These are phyloP conservation scores for Eriosoma lanigerum DNA, from an alignment of 1,140 invertebrate genomes.

Conservation along the genomic window DNA sequence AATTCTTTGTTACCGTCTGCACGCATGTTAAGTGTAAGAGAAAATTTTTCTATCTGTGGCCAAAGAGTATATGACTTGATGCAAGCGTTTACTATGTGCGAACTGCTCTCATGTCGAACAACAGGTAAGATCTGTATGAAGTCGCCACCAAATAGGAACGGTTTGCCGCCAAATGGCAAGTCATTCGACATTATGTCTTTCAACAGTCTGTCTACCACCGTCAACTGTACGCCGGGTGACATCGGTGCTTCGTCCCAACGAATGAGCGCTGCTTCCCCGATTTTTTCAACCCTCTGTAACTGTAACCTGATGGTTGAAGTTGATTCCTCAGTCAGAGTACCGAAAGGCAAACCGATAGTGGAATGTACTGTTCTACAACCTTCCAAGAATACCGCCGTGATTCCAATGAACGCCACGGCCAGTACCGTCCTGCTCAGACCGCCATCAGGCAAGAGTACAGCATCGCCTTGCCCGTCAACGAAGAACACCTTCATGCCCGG, in stretches of 20 bases:
- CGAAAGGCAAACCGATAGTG: conserved; percentile 53
- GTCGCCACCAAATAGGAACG: too few species aligned
- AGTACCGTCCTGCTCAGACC: conserved; percentile 30
- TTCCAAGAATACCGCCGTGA: conserved; percentile 56
- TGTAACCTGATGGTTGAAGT: background rate
- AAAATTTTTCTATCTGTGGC: too few species aligned
- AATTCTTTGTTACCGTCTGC: too few species aligned
- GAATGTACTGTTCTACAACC: conserved; percentile 56
- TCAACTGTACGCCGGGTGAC: conserved; percentile 57
- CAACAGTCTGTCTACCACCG: too few species aligned
- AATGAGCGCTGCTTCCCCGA: background rate
- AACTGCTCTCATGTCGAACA: too few species aligned
- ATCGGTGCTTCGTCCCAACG: background rate
- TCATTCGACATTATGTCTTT: too few species aligned
- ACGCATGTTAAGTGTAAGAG: too few species aligned
- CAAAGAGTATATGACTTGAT: too few species aligned
- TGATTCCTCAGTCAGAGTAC: background rate
- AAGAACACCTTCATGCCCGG: conserved; percentile 52
- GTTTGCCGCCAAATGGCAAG: too few species aligned
- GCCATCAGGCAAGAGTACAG: conserved; percentile 53
- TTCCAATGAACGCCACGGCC: conserved; percentile 56
- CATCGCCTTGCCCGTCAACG: conserved; percentile 56
- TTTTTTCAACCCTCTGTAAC: too few species aligned
- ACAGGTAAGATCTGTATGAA: too few species aligned
- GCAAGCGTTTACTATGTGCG: too few species aligned